Evolutionary conservation across 2,888 invertebrate species (phyloP), one percentile per base, ranked within the genome.

Genomic region (Agrochola macilenta): DNA sequence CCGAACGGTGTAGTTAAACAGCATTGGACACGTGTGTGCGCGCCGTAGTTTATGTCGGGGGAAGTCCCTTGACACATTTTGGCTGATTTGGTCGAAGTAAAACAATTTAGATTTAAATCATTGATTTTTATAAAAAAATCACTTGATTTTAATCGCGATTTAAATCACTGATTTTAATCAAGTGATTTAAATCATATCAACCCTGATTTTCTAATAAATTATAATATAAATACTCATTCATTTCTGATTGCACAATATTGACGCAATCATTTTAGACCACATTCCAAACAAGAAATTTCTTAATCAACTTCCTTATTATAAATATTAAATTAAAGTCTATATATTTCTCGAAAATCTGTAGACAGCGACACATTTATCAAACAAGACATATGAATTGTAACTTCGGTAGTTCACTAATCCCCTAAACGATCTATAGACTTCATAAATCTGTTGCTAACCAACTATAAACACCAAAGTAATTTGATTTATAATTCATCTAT

Each of bases 371-470:
- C 74, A 80, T 89, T 65, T 73, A 80, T 88, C 71, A 82, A 72
- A 74, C 64, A 66, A 81, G 69, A 78, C 73, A 72, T 72, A 81
- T 79, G 71, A 70, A 80, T 84, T 65, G 83, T 82, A 79, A 82
- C 68, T 60, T 76, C 82, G 61, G 82, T 79, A 83, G 79, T 85
- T 74, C 54, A 71, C 69, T 89, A 89, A 89, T 89, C 87, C 84
- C 57, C 82, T 57, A 78, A 82, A 83, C 85, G 86, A 78, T 83
- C 66, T 80, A 72, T 76, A 65, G 68, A 52, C 57, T 71, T 49
- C 61, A 86, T 88, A 85, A 89, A 88, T 88, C 78, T 82, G 78
- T 79, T 78, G 70, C 73, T 52, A 83, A 80, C 68, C 14, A 65
- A 74, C 66, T 71, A 81, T 70, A 79, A 76, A 72, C 78, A 80